Base-by-base conservation (phyloP, 1,140 invertebrate species). In the Plodia interpunctella region DNA sequence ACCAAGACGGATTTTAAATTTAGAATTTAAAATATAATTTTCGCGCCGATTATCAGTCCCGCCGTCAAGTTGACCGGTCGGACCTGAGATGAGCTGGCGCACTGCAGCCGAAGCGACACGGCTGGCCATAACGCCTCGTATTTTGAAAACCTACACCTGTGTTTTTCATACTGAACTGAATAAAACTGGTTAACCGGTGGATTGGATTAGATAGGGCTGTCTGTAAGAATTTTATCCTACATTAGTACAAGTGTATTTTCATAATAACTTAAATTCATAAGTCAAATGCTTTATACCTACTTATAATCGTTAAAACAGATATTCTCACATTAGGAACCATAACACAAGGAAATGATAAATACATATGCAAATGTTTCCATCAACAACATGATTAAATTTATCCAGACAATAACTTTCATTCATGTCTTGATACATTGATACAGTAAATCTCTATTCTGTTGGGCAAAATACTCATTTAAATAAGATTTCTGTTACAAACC, bases 111-210 rank as follows among this genome's bases (percentile, higher is more conserved):
- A 38, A 19, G 38, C n/a, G n/a, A 44, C 25, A n/a, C n/a, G 10
- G 44, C 35, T 52, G 38, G 25, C 50, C 54, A 69, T 66, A 66
- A 66, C 50, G 71, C 66, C 71, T 70, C 63, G 51, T 78, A 63
- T 78, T 76, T 76, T 67, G 66, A 68, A 78, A 78, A 78, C 73
- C 57, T 53, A 49, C 49, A 44, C 49, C 19, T 66, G 57, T 59
- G 53, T 60, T 55, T 50, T 60, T 51, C 44, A 62, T 56, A 62
- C n/a, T 44, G 49, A 62, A 69, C 62, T 55, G 70, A 62, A 60
- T 57, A 44, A 21, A 61, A 64, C 63, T 49, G 52, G 66, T 35
- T 62, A n/a, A 32, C 35, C 19, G 19, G 13, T 44, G 38, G 13
- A 44, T 44, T 44, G 13, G 13, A 15, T 3, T 44, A 2, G 38